Percentiles rank a stretch among this genome's conserved stretches.
Conservation (phyloP, 2,797 vertebrate genomes). For the Oceanodroma leucorhoa region DNA sequence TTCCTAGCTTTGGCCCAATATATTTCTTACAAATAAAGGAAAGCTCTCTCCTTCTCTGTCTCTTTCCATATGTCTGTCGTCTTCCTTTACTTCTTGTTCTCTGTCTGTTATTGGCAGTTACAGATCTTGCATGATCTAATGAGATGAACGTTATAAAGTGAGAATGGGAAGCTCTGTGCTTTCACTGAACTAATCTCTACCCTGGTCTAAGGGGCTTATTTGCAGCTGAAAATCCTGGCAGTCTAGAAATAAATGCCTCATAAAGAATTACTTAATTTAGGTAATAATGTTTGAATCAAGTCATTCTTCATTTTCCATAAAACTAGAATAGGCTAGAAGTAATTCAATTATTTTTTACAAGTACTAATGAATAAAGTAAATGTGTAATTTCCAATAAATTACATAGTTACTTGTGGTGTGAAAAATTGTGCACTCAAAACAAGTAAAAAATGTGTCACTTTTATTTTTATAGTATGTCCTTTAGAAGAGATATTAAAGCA, state of each 20-base stretch:
- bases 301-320: constrained; percentile 65
- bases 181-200: neutral
- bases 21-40: neutral
- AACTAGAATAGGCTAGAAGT: constrained; percentile 58
- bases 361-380: constrained; percentile 62
- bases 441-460: constrained; percentile 51
- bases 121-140: neutral
- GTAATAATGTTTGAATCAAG: constrained; percentile 63
- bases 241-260: constrained; percentile 54
- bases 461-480: constrained; percentile 30
- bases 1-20: neutral
- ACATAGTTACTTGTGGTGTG: constrained; percentile 35
- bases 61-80: neutral
- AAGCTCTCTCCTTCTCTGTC: neutral
- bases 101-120: neutral
- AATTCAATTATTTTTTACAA: constrained; percentile 63
- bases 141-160: neutral
- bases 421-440: constrained; percentile 29
- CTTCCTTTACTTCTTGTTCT: neutral
- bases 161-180: neutral
- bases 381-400: constrained; percentile 63
- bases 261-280: constrained; percentile 62
- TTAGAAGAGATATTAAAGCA: constrained; percentile 14
- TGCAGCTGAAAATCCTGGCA: constrained; percentile 22
- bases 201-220: neutral